phyloP scores from a whole-genome alignment of 1,140 invertebrate species.

The Trachymyrmex cornetzi region DNA sequence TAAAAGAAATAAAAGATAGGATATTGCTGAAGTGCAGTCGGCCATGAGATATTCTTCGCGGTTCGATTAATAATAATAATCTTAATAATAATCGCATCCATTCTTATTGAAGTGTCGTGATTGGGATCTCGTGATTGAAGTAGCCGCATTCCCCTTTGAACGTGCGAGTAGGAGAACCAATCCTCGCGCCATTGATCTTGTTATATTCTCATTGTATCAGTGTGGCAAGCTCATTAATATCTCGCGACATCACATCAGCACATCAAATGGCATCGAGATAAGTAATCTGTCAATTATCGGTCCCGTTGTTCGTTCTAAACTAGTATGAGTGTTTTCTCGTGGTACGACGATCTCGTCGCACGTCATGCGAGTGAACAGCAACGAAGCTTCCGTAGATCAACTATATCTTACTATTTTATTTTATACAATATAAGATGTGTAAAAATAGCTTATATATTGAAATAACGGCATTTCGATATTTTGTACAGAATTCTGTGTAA shows the following conservation, averaged over 20 bases:
- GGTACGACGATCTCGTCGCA: slow-evolving; percentile 5
- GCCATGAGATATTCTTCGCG: neutral
- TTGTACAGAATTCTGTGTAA: neutral
- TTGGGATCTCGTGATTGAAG: slow-evolving; percentile 33
- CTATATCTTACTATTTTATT: neutral
- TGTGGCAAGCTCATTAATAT: slow-evolving; percentile 47
- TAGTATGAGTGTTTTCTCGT: slow-evolving; percentile 5
- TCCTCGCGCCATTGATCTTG: slow-evolving; percentile 30
- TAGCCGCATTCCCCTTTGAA: neutral
- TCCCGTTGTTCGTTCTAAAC: slow-evolving; percentile 14
- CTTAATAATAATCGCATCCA: slow-evolving; percentile 44
- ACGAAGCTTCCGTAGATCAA: neutral
- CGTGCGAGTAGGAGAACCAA: neutral
- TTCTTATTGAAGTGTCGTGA: slow-evolving; percentile 39
- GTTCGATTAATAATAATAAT: slow-evolving; percentile 36
- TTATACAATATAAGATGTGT: neutral
- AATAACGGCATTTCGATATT: neutral
- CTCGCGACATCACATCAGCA: slow-evolving; percentile 36
- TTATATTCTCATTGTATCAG: slow-evolving; percentile 34
- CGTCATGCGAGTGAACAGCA: neutral
- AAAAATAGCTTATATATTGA: neutral
- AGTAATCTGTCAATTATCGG: slow-evolving; percentile 53
- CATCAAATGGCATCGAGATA: slow-evolving; percentile 48
- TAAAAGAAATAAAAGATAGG: neutral
- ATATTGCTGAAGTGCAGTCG: slow-evolving; percentile 2